Evolutionary conservation across 2,888 invertebrate species (phyloP).

Genomic region (Omphaloscelis lunosa): DNA sequence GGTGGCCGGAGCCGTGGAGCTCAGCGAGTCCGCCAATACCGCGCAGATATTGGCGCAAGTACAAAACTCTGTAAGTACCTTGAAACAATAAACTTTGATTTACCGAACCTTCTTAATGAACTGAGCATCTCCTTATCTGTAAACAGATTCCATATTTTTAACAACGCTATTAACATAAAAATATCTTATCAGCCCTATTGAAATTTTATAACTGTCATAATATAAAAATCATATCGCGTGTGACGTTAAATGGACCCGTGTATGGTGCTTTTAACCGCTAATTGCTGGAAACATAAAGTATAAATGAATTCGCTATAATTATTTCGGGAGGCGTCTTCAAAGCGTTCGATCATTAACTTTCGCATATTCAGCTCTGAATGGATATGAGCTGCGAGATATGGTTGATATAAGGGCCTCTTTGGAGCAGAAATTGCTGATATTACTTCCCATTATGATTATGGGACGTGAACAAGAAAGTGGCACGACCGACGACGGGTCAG

Average conservation of each 20-base stretch:
- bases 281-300: slow-evolving; percentile 67
- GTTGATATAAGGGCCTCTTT: slow-evolving; percentile 80
- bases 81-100: slow-evolving; percentile 39
- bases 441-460: slow-evolving; percentile 86
- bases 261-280: slow-evolving; percentile 67
- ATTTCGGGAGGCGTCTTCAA: slow-evolving; percentile 74
- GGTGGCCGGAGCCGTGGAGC: slow-evolving; percentile 86
- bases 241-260: slow-evolving; percentile 39
- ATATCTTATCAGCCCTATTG: slow-evolving; percentile 64
- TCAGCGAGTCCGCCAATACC: slow-evolving; percentile 83
- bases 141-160: slow-evolving; percentile 53
- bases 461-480: slow-evolving; percentile 84
- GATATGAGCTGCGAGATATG: slow-evolving; percentile 78
- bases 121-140: slow-evolving; percentile 38
- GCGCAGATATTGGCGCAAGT: slow-evolving; percentile 82
- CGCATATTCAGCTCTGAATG: slow-evolving; percentile 74
- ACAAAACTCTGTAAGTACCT: slow-evolving; percentile 82
- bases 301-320: slow-evolving; percentile 72
- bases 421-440: slow-evolving; percentile 84
- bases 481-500: slow-evolving; percentile 77
- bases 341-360: slow-evolving; percentile 76
- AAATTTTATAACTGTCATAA: slow-evolving; percentile 68
- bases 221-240: slow-evolving; percentile 63
- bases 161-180: slow-evolving; percentile 46
- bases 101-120: slow-evolving; percentile 33